Evolutionary conservation across 2,113 vertebrate genomes (phyloP).

Genomic region (Chauna torquata): DNA sequence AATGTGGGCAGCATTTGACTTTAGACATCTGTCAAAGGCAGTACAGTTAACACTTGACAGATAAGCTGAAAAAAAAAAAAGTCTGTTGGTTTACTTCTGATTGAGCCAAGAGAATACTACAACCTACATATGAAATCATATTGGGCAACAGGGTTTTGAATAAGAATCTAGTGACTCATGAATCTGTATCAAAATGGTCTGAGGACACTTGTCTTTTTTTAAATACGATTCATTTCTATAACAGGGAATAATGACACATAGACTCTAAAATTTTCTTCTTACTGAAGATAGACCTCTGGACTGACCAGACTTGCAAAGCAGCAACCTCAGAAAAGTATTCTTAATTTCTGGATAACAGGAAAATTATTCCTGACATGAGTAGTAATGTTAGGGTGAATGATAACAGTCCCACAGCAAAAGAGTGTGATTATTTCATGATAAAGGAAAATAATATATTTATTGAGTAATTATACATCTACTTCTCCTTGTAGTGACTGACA

Average conservation of each 20-base stretch:
- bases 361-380: neutral
- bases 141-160: neutral
- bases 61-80: neutral
- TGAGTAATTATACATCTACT: neutral
- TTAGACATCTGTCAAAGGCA: neutral
- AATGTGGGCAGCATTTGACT: neutral
- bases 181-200: neutral
- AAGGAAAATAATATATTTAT: neutral
- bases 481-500: neutral
- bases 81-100: neutral
- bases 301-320: neutral
- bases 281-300: neutral
- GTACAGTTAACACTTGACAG: neutral
- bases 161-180: neutral
- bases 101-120: neutral
- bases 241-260: neutral
- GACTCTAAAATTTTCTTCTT: neutral
- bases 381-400: neutral
- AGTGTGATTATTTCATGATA: neutral
- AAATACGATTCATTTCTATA: neutral
- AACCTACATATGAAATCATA: neutral
- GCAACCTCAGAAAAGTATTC: neutral
- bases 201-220: neutral
- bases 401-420: neutral
- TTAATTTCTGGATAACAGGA: neutral